phyloP scores from a whole-genome alignment of 2,888 invertebrate species.

The Euplexia lucipara region DNA sequence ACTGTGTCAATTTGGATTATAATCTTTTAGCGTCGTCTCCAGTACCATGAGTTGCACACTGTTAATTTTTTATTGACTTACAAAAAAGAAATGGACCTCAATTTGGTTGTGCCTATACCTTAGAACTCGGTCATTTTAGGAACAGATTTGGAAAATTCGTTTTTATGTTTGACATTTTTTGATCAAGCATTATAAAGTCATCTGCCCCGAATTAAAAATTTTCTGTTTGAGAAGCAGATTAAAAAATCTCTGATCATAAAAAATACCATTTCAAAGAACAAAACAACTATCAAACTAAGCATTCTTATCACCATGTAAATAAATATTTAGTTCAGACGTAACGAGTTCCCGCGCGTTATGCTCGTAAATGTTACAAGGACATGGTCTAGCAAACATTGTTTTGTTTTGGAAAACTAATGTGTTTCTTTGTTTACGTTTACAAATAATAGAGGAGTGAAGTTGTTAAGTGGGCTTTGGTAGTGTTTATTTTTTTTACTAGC shows the following conservation, averaged over 20 bases:
- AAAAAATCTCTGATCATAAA: not conserved
- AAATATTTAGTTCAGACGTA: constrained; percentile 25
- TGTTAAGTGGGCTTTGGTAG: not conserved
- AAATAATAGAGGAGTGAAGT: constrained; percentile 10
- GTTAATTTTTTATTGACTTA: no score
- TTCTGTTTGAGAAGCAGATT: no score
- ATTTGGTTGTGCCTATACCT: no score
- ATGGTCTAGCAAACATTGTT: constrained; percentile 19
- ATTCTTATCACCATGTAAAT: constrained; percentile 24
- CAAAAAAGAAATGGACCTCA: no score
- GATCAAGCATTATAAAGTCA: no score
- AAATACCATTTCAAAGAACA: not conserved
- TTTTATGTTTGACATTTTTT: no score
- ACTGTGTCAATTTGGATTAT: no score
- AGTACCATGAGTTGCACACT: no score
- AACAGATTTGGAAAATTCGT: no score
- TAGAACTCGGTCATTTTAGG: no score
- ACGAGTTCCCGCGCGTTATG: constrained; percentile 11
- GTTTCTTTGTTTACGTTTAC: constrained; percentile 38
- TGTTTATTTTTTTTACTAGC: constrained; percentile 8
- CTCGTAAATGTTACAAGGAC: constrained; percentile 47
- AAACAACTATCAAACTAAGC: constrained; percentile 18
- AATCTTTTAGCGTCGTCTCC: no score
- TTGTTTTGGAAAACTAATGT: constrained; percentile 38
- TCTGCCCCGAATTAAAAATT: no score